phyloP scores from a whole-genome alignment of 2,113 vertebrate genomes.

The Halichoeres trimaculatus region DNA sequence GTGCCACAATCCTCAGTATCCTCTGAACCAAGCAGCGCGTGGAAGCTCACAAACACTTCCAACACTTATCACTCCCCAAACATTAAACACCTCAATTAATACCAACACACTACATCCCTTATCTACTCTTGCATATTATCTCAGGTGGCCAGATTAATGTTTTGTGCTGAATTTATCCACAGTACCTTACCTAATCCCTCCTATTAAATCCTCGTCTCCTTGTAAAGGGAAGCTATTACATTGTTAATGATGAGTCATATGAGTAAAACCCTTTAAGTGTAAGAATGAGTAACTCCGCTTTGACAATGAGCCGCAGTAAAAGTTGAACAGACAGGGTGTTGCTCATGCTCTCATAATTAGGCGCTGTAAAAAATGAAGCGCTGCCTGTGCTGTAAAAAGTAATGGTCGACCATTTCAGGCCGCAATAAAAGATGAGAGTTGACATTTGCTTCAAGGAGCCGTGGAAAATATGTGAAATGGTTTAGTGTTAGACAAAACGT shows the following conservation, averaged over 20 bases:
- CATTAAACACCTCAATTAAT: slow-evolving; percentile 48
- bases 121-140: slow-evolving; percentile 47
- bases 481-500: background rate
- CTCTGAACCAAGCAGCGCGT: background rate
- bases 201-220: slow-evolving; percentile 51
- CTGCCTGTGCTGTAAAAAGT: slow-evolving; percentile 21
- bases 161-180: slow-evolving; percentile 42
- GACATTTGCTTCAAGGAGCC: background rate
- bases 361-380: slow-evolving; percentile 12
- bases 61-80: slow-evolving; percentile 44
- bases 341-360: slow-evolving; percentile 13
- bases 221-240: slow-evolving; percentile 58
- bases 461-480: background rate
- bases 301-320: slow-evolving; percentile 20
- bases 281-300: slow-evolving; percentile 26
- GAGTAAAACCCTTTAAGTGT: slow-evolving; percentile 37
- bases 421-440: background rate
- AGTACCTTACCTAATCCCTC: slow-evolving; percentile 53
- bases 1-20: background rate
- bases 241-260: slow-evolving; percentile 47
- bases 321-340: slow-evolving; percentile 12
- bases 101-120: slow-evolving; percentile 34
- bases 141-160: slow-evolving; percentile 64
- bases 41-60: slow-evolving; percentile 12
- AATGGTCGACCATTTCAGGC: background rate